phyloP scores from a whole-genome alignment of 2,113 vertebrate species.

The Myotis yumanensis region DNA sequence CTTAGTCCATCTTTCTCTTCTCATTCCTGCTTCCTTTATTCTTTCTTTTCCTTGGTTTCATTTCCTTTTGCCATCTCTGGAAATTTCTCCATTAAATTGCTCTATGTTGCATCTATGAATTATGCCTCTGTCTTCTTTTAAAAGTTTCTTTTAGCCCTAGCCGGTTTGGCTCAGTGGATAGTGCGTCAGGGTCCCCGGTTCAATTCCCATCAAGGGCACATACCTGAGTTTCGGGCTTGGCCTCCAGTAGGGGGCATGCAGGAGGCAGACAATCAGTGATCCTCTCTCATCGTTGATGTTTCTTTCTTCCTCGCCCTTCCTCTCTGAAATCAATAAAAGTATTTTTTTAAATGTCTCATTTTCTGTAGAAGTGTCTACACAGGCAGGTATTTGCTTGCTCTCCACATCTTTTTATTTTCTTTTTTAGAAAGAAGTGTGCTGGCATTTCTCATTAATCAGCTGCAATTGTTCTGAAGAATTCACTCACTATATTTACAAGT shows the following conservation, averaged over 20 bases:
- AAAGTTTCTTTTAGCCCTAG: background rate
- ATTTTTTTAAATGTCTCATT: background rate
- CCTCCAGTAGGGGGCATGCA: too few relatives aligned
- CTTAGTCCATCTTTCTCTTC: background rate
- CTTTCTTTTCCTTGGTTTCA: background rate
- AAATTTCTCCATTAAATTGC: background rate
- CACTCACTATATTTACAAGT: slow-evolving; percentile 47
- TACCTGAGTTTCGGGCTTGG: background rate
- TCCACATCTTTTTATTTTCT: background rate
- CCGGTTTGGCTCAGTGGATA: background rate
- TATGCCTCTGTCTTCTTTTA: background rate
- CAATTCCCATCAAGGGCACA: background rate
- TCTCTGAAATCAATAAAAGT: background rate
- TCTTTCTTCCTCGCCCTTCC: background rate
- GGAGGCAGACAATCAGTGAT: background rate
- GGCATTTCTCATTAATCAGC: slow-evolving; percentile 63
- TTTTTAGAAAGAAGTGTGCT: slow-evolving; percentile 43
- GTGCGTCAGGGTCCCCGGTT: background rate
- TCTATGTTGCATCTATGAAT: background rate
- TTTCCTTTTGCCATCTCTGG: background rate
- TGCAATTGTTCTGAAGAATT: slow-evolving; percentile 66
- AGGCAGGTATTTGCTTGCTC: slow-evolving; percentile 47
- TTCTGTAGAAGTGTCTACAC: slow-evolving; percentile 22
- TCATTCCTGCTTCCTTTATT: background rate
- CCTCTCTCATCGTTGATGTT: background rate